Conservation (phyloP, 2,113 vertebrate genomes). For the Zootoca vivipara region DNA sequence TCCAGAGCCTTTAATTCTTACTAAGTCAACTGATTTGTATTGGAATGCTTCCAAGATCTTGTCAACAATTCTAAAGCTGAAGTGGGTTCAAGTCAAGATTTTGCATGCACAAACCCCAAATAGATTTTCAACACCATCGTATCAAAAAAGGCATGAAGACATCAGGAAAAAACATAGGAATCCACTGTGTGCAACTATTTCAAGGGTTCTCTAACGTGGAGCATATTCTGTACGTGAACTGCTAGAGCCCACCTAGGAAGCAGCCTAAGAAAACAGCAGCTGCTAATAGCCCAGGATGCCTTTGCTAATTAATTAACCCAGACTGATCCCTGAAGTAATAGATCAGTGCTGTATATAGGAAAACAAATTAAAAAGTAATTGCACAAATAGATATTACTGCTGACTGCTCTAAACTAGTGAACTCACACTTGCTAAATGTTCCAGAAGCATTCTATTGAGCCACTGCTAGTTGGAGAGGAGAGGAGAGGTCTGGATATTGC, state of each 20-base stretch:
- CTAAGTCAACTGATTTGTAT: neutral
- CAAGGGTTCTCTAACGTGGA: neutral
- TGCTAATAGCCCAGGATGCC: neutral
- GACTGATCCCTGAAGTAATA: slow-evolving; percentile 5
- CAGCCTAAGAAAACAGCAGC: neutral
- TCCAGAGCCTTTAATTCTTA: neutral
- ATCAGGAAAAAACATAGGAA: neutral
- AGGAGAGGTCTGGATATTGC: neutral
- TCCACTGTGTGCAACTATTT: neutral
- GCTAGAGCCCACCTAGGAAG: neutral
- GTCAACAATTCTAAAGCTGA: neutral
- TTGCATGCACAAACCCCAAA: neutral
- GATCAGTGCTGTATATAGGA: slow-evolving; percentile 4
- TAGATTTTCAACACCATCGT: neutral
- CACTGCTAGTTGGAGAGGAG: neutral
- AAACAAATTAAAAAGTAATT: slow-evolving; percentile 33
- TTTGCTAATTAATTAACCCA: slow-evolving; percentile 14
- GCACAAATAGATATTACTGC: slow-evolving; percentile 10
- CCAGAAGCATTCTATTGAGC: neutral
- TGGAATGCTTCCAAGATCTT: neutral
- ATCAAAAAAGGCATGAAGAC: neutral
- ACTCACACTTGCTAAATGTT: neutral
- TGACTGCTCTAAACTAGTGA: slow-evolving; percentile 8
- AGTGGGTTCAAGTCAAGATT: neutral
- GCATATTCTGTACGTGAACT: neutral